Base-by-base conservation (phyloP, 2,113 vertebrate genomes). In the Anhinga anhinga region DNA sequence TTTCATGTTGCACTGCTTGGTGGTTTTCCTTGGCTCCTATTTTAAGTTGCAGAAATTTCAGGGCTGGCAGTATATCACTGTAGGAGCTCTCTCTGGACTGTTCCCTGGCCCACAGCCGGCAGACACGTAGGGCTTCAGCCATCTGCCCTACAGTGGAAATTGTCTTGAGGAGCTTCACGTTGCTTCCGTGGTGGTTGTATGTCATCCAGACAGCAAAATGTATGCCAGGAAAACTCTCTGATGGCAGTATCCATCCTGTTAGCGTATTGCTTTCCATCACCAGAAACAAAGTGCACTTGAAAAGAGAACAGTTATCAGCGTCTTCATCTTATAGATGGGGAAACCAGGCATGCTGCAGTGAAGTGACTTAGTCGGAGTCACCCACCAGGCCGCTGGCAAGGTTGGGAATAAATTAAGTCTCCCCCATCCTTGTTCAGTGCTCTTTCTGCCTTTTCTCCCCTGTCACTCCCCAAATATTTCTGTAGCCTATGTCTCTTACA, bases 401-500 rank as follows among this genome's bases (percentile, higher is more conserved):
- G 34, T 53, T 93, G 62, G 58, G 62, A 94, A 36, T 80, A 85
- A 58, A 73, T 93, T 50, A 74, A 15, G 19, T 86, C 50, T 90
- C 18, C 42, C 20, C 15, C 42, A 38, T 85, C 40, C 42, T 52
- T 70, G 8, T 80, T 82, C 66, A 70, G 42, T 77, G 58, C 14
- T 88, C 40, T 58, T 86, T 76, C 62, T 95, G 50, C 71, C 71
- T 88, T 76, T 84, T 92, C 53, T 93, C n/a, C 50, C 22, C 56
- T 86, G 45, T 89, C 84, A 82, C 73, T 95, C 66, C 66, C 30
- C 81, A 93, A 67, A 83, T 94, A 92, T 71, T 96, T 92, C 90
- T 86, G 59, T 93, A 94, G 90, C 80, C 32, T 90, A 18, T 91
- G 96, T 97, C 84, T 91, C 81, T 95, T 93, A 69, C 86, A 0